phyloP scores from a whole-genome alignment of 2,113 vertebrate genomes.

The Astatoreochromis straeleni region DNA sequence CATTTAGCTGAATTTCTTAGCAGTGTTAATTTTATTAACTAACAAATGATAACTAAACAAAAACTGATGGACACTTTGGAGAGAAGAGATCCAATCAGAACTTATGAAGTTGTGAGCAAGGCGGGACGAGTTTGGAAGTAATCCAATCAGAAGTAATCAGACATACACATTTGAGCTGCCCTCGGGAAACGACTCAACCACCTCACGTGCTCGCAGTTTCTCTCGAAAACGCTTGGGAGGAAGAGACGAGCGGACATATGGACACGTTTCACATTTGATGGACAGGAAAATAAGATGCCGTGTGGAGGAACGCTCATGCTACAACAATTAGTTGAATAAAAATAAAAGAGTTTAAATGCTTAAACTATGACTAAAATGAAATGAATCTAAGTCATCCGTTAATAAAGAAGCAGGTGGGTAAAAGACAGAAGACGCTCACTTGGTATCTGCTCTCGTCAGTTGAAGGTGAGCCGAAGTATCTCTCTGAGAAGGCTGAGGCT shows the following conservation, averaged over 20 bases:
- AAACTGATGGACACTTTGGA: neutral
- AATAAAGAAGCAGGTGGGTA: neutral
- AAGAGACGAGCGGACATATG: neutral
- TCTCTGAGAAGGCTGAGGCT: conserved; percentile 69
- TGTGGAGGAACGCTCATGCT: neutral
- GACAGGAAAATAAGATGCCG: neutral
- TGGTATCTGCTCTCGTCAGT: conserved; percentile 85
- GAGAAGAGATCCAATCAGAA: neutral
- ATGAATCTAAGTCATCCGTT: neutral
- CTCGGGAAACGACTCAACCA: neutral
- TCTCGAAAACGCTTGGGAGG: neutral
- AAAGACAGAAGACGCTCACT: conserved; percentile 53
- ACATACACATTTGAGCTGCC: neutral
- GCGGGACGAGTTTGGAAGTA: neutral
- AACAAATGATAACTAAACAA: neutral
- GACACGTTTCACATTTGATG: neutral
- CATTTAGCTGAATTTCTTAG: neutral
- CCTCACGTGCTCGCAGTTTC: neutral
- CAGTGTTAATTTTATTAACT: neutral
- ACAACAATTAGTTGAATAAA: neutral
- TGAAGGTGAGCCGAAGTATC: conserved; percentile 83
- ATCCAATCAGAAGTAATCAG: neutral
- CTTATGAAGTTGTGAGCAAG: neutral
- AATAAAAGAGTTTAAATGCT: neutral
- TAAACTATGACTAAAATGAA: neutral